Conservation (phyloP, 2,113 vertebrate genomes). For the Machaerirhynchus nigripectus region DNA sequence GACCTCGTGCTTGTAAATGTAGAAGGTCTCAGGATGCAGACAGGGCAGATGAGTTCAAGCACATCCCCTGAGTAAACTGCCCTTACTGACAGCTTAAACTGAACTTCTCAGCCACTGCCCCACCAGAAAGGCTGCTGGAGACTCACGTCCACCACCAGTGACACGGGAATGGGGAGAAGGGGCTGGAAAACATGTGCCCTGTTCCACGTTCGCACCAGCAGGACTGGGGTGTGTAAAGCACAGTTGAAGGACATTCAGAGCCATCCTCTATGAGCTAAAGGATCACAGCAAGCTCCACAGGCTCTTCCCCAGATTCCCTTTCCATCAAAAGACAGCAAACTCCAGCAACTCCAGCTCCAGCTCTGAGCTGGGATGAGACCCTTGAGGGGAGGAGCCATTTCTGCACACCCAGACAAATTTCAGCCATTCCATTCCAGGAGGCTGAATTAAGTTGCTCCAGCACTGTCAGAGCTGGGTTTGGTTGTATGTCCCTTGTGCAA, state of each 20-base stretch:
- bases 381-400: neutral
- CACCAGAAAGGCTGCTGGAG: neutral
- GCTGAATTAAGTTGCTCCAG: neutral
- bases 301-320: neutral
- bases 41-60: neutral
- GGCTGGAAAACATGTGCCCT: neutral
- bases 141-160: neutral
- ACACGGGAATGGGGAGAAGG: neutral
- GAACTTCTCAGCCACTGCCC: neutral
- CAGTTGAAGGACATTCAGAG: neutral
- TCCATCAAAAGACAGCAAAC: neutral
- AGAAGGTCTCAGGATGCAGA: neutral
- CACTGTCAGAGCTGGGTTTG: neutral
- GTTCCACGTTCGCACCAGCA: neutral
- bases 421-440: neutral
- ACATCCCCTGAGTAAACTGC: neutral
- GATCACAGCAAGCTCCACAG: neutral
- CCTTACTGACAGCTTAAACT: neutral
- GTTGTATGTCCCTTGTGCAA: neutral
- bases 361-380: neutral
- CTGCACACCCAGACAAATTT: neutral
- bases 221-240: neutral
- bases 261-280: neutral
- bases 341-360: neutral
- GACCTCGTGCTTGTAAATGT: neutral